A percentile compares a stretch with the other conserved stretches of the same genome.
Conservation (phyloP, 1,140 invertebrate genomes). For the Ips nitidus region DNA sequence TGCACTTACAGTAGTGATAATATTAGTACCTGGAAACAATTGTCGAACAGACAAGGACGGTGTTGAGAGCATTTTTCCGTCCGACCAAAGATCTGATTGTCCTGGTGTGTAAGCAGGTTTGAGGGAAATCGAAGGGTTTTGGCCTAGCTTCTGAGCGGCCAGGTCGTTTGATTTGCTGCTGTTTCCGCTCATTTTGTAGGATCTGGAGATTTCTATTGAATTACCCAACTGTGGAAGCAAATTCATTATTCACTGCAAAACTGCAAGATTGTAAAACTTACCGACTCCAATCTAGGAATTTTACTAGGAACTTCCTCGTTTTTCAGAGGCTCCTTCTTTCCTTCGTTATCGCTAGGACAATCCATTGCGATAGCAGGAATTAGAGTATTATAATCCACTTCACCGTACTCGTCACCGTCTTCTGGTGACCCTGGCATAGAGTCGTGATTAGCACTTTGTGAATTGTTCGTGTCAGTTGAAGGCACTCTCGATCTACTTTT, state of each 20-base stretch:
- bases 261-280: slow-evolving; percentile 18
- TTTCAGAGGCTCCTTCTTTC: slow-evolving; percentile 38
- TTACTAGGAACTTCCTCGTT: slow-evolving; percentile 33
- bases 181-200: slow-evolving; percentile 39
- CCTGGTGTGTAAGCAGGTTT: slow-evolving; percentile 14
- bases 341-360: slow-evolving; percentile 47
- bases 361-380: slow-evolving; percentile 51
- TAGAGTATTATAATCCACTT: slow-evolving; percentile 51
- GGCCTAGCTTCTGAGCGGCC: slow-evolving; percentile 57
- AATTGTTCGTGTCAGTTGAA: slow-evolving; percentile 41
- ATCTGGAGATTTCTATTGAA: slow-evolving; percentile 46
- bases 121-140: slow-evolving; percentile 68
- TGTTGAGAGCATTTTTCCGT: slow-evolving; percentile 62
- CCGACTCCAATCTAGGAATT: slow-evolving; percentile 39
- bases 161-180: slow-evolving; percentile 43
- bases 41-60: slow-evolving; percentile 74
- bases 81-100: slow-evolving; percentile 17
- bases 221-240: slow-evolving; percentile 30
- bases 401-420: slow-evolving; percentile 42
- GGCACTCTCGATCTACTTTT: slow-evolving; percentile 39
- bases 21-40: slow-evolving; percentile 62
- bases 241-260: background rate
- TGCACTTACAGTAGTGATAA: background rate
- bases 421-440: slow-evolving; percentile 45
- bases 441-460: slow-evolving; percentile 29